These are phyloP conservation scores for Myotis vivesi DNA, from an alignment of 2,797 vertebrate genomes.

Conservation along the genomic window DNA sequence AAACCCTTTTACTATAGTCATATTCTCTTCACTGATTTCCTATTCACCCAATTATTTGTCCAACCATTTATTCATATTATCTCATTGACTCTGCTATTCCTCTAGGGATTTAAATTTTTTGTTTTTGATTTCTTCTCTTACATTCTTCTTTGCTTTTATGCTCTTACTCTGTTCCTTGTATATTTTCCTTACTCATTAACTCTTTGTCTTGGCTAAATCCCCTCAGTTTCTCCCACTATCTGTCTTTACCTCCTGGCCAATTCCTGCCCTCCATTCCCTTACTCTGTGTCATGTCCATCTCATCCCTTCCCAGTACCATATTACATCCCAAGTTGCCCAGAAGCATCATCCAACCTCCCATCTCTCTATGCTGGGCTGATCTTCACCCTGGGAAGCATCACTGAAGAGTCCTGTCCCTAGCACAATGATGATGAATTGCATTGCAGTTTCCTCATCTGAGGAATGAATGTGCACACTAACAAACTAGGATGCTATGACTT, in stretches of 20 bases:
- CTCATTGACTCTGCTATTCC: background rate
- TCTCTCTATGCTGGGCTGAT: background rate
- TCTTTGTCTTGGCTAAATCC: background rate
- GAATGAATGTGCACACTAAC: background rate
- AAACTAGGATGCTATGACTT: background rate
- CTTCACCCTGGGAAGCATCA: background rate
- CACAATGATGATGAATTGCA: background rate
- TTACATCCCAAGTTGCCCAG: background rate
- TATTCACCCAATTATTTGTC: background rate
- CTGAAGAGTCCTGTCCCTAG: background rate
- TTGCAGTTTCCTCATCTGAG: background rate
- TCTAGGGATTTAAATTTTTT: background rate
- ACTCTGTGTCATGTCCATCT: background rate
- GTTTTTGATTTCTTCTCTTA: background rate
- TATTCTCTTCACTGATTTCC: background rate
- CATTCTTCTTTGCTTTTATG: background rate
- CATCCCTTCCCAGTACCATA: background rate
- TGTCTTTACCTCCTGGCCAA: background rate
- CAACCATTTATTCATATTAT: background rate
- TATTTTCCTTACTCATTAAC: background rate
- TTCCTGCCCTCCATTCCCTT: background rate
- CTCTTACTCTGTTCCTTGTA: background rate
- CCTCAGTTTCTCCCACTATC: background rate
- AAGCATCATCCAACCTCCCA: background rate
- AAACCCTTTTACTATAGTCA: background rate